These are phyloP conservation scores for Nibea coibor DNA, from an alignment of 2,113 vertebrate genomes.

Conservation along the genomic window DNA sequence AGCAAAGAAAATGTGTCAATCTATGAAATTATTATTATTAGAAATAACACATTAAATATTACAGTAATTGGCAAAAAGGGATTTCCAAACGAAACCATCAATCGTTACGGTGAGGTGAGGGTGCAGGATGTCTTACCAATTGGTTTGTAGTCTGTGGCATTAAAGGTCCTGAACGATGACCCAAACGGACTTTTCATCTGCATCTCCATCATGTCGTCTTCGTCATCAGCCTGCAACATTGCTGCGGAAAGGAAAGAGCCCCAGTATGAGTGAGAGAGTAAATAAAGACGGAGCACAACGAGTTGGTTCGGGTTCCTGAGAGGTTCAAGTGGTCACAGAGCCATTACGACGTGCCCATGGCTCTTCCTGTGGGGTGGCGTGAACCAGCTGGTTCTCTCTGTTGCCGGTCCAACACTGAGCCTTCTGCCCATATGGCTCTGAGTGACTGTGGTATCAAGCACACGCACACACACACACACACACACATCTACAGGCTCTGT, in stretches of 20 bases:
- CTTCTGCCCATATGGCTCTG: constrained; percentile 67
- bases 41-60: neutral
- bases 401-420: constrained; percentile 53
- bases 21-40: neutral
- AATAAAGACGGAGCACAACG: constrained; percentile 21
- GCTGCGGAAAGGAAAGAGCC: constrained; percentile 80
- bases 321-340: constrained; percentile 19
- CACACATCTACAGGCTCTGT: constrained; percentile 41
- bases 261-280: constrained; percentile 22
- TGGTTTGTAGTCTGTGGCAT: constrained; percentile 99
- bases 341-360: constrained; percentile 23
- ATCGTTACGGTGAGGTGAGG: neutral
- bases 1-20: neutral
- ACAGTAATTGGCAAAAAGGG: neutral
- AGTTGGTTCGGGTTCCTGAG: constrained; percentile 24
- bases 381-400: constrained; percentile 69
- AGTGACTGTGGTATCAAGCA: constrained; percentile 22
- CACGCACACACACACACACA: neutral
- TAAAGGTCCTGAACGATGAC: constrained; percentile 98
- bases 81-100: neutral
- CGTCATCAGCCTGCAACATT: constrained; percentile 98
- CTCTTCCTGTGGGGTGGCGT: constrained; percentile 55
- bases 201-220: constrained; percentile 97
- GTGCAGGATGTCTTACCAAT: constrained; percentile 86
- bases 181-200: constrained; percentile 99